These are phyloP conservation scores for Petrocephalus schoutedeni DNA, from an alignment of 2,797 vertebrate genomes.

Conservation along the genomic window DNA sequence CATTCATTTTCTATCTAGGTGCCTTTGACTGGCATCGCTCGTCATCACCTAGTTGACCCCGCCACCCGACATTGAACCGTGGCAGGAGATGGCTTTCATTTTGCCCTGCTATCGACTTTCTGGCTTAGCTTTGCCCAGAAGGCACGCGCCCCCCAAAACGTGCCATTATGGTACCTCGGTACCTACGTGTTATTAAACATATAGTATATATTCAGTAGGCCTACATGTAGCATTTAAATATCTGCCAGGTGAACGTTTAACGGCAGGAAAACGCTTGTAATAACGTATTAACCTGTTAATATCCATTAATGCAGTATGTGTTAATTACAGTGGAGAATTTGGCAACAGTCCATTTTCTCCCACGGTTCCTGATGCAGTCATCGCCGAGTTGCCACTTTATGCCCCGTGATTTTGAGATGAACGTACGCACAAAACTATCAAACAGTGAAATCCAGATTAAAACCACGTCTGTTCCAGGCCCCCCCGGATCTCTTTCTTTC, in stretches of 20 bases:
- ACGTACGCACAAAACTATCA: neutral
- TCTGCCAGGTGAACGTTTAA: neutral
- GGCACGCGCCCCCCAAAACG: neutral
- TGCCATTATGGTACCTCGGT: neutral
- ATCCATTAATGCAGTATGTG: neutral
- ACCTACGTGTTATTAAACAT: neutral
- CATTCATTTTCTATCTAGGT: slow-evolving; percentile 13
- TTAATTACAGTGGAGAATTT: neutral
- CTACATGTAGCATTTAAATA: neutral
- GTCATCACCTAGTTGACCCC: slow-evolving; percentile 19
- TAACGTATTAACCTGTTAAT: neutral
- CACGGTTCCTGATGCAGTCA: neutral
- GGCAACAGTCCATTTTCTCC: neutral
- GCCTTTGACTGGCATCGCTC: slow-evolving; percentile 5
- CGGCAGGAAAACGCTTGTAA: neutral
- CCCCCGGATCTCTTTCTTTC: neutral
- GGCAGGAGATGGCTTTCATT: neutral
- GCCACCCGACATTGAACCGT: neutral
- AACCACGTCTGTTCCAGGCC: neutral
- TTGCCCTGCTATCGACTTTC: neutral
- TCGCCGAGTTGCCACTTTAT: neutral
- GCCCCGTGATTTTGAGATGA: neutral
- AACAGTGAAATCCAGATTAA: neutral
- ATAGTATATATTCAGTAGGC: neutral
- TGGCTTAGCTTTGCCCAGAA: neutral